Evolutionary conservation across 2,113 vertebrate species (phyloP), one percentile per base, ranked within the genome.

Genomic region (Cnemophilus loriae): DNA sequence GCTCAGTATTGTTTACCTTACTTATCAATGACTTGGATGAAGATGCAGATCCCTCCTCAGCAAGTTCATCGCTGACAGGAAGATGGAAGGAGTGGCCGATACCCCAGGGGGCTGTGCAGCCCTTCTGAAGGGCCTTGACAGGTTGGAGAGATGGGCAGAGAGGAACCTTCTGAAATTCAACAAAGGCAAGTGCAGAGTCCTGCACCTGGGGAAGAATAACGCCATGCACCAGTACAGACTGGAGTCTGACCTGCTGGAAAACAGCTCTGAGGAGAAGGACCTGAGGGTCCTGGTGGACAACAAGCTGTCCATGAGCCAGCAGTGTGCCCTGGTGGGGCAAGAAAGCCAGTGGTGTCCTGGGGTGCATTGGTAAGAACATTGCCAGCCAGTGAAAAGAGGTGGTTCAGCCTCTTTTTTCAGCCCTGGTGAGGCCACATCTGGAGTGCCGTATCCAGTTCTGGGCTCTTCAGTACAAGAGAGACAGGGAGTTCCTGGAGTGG

Each of bases 81-180:
- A 32, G 2, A 6, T 46, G 53, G 33, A n/a, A 53, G 24, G 20
- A 32, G n/a, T 22, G 69, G 9, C 3, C 0, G 0, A 22, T 53
- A 60, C 6, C 21, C 52, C 23, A 13, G 12, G 59, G 59, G 4
- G 12, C 37, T 74, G 3, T 30, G 52, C 52, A 57, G 52, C 23
- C 39, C 69, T 47, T 15, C n/a, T 41, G 39, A 32, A 75, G 78
- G 9, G 2, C 16, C 16, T 68, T 0, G 0, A 2, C 13, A 60
- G 20, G 3, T 1, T 89, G 61, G 16, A 60, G 39, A 26, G 30
- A 26, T 33, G 53, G n/a, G 24, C 16, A 82, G n/a, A 63, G 13
- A 37, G 2, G 42, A 53, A 30, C 3, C 0, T 3, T 7, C 28
- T 83, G n/a, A 61, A 60, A 55, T 46, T n/a, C 24, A 47, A 0